Base-by-base conservation (phyloP, 2,113 vertebrate species). In the Coryphaenoides rupestris region DNA sequence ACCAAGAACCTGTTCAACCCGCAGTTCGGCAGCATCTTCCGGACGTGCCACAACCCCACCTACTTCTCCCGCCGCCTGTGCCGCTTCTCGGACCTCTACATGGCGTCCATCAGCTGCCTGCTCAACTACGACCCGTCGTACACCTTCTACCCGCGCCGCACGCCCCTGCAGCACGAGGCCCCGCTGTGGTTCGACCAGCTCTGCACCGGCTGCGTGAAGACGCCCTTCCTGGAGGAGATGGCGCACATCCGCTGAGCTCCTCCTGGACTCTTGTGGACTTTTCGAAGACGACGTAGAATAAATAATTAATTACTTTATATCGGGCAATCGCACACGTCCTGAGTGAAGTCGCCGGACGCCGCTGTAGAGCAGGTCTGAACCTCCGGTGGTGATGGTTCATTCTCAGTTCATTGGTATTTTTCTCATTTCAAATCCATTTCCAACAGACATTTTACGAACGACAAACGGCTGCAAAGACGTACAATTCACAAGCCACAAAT, bases 141-240 rank as follows among this genome's bases (percentile, higher is more conserved):
- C 79, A 93, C 87, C 0, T 93, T 93, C 78, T 93, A 92, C 84
- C 92, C 92, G 0, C 90, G 92, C 1, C 90, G 92, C 49, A 92
- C 92, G 0, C 92, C 91, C 3, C 82, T 93, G 72, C 92, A 93
- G 77, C 92, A 93, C 5, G 92, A 93, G 75, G 90, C 92, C 0
- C 92, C 92, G 0, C 88, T 93, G 60, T 93, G 92, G 92, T 92
- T 93, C 91, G 92, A 93, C 71, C 92, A 93, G 76, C 92, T 93
- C 0, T 93, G 92, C 83, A 93, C 92, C 0, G 92, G 92, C 73
- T 93, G 91, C 86, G 87, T 90, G 90, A 93, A 92, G 73, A 93
- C 90, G 0, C 92, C 92, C 2, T 88, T 89, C 57, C 75, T 92
- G 70, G 92, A 93, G 19, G 91, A 93, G 55, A 93, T 92, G 91